These are phyloP conservation scores for Simalia tracyae DNA, from an alignment of 2,797 vertebrate species.

Conservation along the genomic window DNA sequence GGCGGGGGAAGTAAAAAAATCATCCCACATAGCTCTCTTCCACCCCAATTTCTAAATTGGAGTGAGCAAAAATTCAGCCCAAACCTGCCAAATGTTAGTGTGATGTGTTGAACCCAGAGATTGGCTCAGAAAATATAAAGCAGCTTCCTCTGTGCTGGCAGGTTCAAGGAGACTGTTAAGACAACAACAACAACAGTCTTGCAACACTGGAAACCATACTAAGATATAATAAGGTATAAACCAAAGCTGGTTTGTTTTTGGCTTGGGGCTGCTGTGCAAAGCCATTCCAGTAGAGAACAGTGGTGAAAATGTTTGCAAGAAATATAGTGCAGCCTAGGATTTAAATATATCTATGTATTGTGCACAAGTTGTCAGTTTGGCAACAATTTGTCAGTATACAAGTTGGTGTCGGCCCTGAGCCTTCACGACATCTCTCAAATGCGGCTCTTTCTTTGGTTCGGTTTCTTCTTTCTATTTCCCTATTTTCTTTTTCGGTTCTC, in stretches of 20 bases:
- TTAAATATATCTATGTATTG: neutral
- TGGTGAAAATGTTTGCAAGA: neutral
- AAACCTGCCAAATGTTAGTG: neutral
- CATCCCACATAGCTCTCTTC: neutral
- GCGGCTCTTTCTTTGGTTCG: neutral
- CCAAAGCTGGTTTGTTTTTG: neutral
- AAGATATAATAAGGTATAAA: neutral
- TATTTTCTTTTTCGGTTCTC: neutral
- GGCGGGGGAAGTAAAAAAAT: neutral
- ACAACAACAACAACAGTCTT: neutral
- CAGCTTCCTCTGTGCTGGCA: neutral
- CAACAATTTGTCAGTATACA: neutral
- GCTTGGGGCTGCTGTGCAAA: neutral
- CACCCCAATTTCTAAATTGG: neutral
- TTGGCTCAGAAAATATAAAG: neutral
- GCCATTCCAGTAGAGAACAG: neutral
- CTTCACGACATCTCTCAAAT: neutral
- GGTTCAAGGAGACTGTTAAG: neutral
- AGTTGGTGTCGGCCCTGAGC: neutral
- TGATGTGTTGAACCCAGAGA: neutral
- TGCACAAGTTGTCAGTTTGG: neutral
- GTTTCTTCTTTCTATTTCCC: neutral
- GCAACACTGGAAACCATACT: neutral
- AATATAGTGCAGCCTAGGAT: neutral
- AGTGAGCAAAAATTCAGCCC: neutral